Evolutionary conservation across 2,113 vertebrate species (phyloP), one percentile per base, ranked within the genome.

Genomic region (Podarcis raffonei): DNA sequence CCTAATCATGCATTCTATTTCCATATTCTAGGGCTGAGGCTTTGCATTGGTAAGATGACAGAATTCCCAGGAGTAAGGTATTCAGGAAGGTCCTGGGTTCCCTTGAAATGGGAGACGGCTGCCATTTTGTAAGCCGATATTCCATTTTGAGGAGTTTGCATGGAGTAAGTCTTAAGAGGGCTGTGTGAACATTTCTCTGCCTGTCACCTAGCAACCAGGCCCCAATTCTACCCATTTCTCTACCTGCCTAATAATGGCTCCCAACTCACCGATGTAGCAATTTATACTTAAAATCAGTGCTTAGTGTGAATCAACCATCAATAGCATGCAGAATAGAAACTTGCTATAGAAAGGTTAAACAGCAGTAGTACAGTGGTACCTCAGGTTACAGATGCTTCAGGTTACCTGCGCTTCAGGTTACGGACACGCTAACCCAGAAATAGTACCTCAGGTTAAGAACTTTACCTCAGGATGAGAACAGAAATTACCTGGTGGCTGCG

Each of bases 401-500:
- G 39, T 42, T 42, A 42, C 39, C 1, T 1, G 1, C 6, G 7
- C 42, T 42, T 42, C 42, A 42, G 42, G 6, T 42, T 7, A 7
- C 42, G 8, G 42, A 42, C 42, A 8, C 6, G 6, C 42, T 42
- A 42, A 42, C 6, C 42, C 42, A 42, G 42, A 42, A 42, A 42
- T 42, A 42, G 42, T 42, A 42, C 42, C 42, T 42, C 42, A 42
- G 6, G 42, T 42, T 42, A 42, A 7, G 42, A 42, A 42, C 42
- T 42, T 42, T 42, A 6, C 42, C 6, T 42, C 42, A 42, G 42
- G 42, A 42, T 42, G 42, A 8, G 42, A 42, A 42, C 42, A 42
- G 42, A 7, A 42, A 42, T 42, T 1, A 1, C 6, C 0, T 7
- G 1, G 42, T 8, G 42, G 42, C 42, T 1, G 42, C 1, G 42